Conservation (phyloP, 2,113 vertebrate genomes). For the Salminus brasiliensis region DNA sequence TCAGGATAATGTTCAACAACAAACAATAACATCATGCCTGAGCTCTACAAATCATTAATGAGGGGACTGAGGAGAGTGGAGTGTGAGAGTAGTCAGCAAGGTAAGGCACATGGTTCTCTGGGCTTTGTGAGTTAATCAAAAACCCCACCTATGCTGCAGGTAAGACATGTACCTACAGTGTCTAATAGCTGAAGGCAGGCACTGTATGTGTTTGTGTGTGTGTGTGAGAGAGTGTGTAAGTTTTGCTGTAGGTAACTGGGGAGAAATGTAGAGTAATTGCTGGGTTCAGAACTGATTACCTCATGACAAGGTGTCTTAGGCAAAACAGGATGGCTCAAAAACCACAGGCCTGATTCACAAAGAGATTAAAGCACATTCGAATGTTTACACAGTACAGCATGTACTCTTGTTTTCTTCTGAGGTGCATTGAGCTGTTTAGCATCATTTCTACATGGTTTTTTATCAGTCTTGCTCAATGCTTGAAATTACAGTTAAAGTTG, state of each 20-base stretch:
- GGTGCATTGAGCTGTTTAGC: background rate
- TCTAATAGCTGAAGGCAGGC: constrained; percentile 8
- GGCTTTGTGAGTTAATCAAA: constrained; percentile 30
- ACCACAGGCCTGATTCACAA: constrained; percentile 28
- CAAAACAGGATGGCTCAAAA: constrained; percentile 21
- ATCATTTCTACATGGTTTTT: background rate
- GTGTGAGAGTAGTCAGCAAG: constrained; percentile 1
- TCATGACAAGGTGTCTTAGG: background rate
- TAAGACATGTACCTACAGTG: constrained; percentile 26
- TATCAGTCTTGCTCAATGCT: background rate
- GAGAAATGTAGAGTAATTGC: background rate
- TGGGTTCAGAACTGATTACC: background rate
- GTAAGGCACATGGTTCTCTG: constrained; percentile 19
- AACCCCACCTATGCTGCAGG: background rate
- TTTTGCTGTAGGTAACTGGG: background rate
- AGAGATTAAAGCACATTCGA: constrained; percentile 21
- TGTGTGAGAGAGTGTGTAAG: too few species aligned
- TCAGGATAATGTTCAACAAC: constrained; percentile 40
- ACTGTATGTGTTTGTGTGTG: background rate
- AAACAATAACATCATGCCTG: constrained; percentile 9
- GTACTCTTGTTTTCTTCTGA: background rate
- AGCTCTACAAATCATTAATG: constrained; percentile 32
- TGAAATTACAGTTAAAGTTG: background rate
- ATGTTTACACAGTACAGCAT: constrained; percentile 19
- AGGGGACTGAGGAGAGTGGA: constrained; percentile 1